Base-by-base conservation (phyloP, 2,888 invertebrate species). In the Thera obeliscata region DNA sequence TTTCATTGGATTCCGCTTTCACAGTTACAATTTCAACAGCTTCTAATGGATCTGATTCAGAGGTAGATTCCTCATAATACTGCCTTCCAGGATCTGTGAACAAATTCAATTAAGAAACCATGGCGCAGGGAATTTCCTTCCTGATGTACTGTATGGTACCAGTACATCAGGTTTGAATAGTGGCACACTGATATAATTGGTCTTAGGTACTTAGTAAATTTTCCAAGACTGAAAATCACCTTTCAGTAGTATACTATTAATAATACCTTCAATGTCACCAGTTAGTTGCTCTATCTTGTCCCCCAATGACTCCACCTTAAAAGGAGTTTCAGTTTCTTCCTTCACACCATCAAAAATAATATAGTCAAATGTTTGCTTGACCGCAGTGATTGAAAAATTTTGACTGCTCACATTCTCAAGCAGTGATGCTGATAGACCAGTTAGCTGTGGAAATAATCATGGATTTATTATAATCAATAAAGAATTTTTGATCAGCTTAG, bases 41-140 rank as follows among this genome's bases (percentile, higher is more conserved):
- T 61, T 64, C 68, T 12, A 68, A 11, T 1, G 64, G 68, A 3
- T 68, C 68, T 6, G 43, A 43, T 8, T 61, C 68, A 0, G 58
- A 64, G 43, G 61, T 54, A 22, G 22, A 22, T 0, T 64, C 49
- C 11, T 60, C 50, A 3, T 36, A n/a, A 33, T 2, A 22, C 6
- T 56, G 43, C 1, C n/a, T 12, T 22, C 46, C 43, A 8, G 57
- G 46, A 61, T 63, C 62, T 56, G 62, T 7, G 49, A 35, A 49
- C 38, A 3, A 38, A 38, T 33, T 63, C 4, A 52, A 52, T 12
- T 12, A 12, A 49, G 6, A 3, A 3, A 49, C 4, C n/a, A 12
- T 49, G 12, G 12, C 43, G 43, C 7, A 46, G 9, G 22, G 22
- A 22, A 22, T 22, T 22, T 22, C 22, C 22, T 22, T 22, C 22